Base-by-base conservation (phyloP, 2,797 vertebrate species). In the Lepilemur ruficaudatus region DNA sequence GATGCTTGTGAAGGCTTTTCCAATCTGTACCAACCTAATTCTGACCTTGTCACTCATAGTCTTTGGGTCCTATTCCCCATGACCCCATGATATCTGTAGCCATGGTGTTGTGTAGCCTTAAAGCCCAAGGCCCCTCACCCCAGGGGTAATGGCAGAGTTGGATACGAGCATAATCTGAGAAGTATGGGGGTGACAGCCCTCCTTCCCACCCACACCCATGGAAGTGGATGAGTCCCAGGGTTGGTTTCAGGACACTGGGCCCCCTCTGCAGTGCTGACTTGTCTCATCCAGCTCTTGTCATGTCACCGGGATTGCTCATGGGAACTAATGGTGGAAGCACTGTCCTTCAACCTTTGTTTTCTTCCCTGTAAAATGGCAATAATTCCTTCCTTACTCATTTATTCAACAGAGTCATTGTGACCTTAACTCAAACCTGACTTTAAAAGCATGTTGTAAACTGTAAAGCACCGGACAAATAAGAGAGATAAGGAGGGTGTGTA, bases 391-490 rank as follows among this genome's bases (percentile, higher is more conserved):
- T 73, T 28, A n/a, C 18, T 13, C 43, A 23, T 59, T 61, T 73
- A 61, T 81, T 84, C 50, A 67, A n/a, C 14, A 20, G 38, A 63
- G 22, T n/a, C 59, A 25, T 32, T 83, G 59, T 75, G 63, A 69
- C 48, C 46, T 92, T 78, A 93, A 43, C 46, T 43, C 28, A 78
- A 72, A 88, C 14, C 69, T 92, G 52, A 69, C 17, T 95, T 81
- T 15, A 75, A 80, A 96, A 93, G 69, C 28, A 18, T 43, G 52
- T 61, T 83, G 50, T 46, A 78, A 96, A 93, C 55, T 91, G 61
- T 50, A 59, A 88, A 65, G 72, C 23, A 32, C 69, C 23, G 10
- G 35, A 65, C 48, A 63, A 50, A 32, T 15, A 4, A 2, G 67
- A 91, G 6, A 15, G 3, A 61, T 48, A 43, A 65, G 13, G 73